Evolutionary conservation across 2,888 invertebrate genomes (phyloP).

Genomic region (Plagodis pulveraria): DNA sequence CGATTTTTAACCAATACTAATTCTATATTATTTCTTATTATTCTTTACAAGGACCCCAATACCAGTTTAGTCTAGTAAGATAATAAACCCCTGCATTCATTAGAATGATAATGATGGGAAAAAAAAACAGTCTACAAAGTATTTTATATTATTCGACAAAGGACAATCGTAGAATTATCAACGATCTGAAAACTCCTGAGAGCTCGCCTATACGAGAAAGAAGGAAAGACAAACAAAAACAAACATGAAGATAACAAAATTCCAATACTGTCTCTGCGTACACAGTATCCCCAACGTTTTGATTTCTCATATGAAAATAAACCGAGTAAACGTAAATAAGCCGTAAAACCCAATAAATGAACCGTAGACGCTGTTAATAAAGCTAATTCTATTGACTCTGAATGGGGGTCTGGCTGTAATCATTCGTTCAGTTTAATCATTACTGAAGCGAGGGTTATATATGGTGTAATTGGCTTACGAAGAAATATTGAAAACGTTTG

Average conservation of each 20-base stretch:
- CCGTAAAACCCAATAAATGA: slow-evolving; percentile 24
- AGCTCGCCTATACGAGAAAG: too few species aligned
- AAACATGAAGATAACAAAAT: neutral
- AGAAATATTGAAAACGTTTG: neutral
- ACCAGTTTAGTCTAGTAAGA: too few species aligned
- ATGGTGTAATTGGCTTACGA: slow-evolving; percentile 3
- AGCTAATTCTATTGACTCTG: slow-evolving; percentile 26
- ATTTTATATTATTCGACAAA: too few species aligned
- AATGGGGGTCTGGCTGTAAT: slow-evolving; percentile 19
- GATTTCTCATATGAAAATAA: slow-evolving; percentile 29
- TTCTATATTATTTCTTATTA: too few species aligned
- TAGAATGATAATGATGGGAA: too few species aligned
- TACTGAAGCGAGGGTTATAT: slow-evolving; percentile 1
- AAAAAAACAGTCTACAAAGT: too few species aligned
- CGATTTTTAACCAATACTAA: too few species aligned
- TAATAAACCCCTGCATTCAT: too few species aligned
- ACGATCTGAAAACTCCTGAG: too few species aligned
- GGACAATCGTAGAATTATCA: too few species aligned
- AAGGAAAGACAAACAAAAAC: neutral
- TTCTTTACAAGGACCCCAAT: too few species aligned
- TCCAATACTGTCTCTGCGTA: slow-evolving; percentile 6
- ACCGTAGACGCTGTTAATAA: slow-evolving; percentile 10
- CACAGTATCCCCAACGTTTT: slow-evolving; percentile 11
- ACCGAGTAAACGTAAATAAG: slow-evolving; percentile 27
- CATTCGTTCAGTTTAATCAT: slow-evolving; percentile 11